Conservation (phyloP, 2,888 invertebrate species). For the Tethea ocularis region DNA sequence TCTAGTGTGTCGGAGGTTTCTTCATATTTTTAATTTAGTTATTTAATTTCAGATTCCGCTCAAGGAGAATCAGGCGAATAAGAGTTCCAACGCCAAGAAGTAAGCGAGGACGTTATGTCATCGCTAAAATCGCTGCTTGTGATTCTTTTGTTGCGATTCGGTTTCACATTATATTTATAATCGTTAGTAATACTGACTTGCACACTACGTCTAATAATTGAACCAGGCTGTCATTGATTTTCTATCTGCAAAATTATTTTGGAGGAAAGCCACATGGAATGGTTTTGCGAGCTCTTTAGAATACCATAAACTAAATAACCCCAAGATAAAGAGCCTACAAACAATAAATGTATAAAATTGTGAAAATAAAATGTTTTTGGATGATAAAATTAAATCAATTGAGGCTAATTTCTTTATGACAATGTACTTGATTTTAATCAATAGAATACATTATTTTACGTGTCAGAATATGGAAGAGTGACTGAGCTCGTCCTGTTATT, state of each 20-base stretch:
- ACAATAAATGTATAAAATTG: neutral
- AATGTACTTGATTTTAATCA: too few species aligned
- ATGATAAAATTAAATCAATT: neutral
- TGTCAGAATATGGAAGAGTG: too few species aligned
- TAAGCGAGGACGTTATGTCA: constrained; percentile 29
- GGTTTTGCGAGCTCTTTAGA: too few species aligned
- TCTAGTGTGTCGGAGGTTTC: too few species aligned
- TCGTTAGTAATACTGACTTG: neutral
- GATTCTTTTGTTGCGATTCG: neutral
- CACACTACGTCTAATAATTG: neutral
- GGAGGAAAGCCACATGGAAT: neutral
- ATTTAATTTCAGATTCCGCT: constrained; percentile 69
- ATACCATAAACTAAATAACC: neutral
- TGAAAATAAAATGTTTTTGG: neutral
- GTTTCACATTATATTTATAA: neutral
- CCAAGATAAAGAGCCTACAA: neutral
- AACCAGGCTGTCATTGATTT: neutral
- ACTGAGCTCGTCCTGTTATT: too few species aligned
- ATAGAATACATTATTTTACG: too few species aligned
- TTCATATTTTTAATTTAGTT: too few species aligned
- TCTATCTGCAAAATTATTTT: neutral
- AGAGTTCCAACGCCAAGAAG: constrained; percentile 47
- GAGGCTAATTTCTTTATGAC: neutral
- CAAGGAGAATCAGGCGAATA: constrained; percentile 48
- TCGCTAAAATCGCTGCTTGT: neutral